A percentile compares a stretch with the other conserved stretches of the same genome.
Evolutionary conservation across 2,113 vertebrate genomes (phyloP).

Genomic region (Notarius quadriscutis): DNA sequence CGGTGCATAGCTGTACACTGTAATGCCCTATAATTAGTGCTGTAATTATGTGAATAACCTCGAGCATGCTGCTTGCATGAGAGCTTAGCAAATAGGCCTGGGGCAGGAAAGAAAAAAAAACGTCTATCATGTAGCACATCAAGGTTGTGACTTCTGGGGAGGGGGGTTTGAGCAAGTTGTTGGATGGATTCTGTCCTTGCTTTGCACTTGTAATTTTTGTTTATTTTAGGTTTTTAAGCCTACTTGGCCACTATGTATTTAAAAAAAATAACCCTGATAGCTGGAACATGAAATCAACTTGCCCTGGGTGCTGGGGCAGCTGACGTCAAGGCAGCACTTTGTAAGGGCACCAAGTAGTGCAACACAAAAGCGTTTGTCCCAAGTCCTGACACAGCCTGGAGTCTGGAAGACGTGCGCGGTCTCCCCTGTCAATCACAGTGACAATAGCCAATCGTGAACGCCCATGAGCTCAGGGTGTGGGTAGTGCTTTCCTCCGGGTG

Average conservation of each 20-base stretch:
- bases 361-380: not conserved
- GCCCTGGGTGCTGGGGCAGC: not conserved
- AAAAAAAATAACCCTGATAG: not conserved
- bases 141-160: not conserved
- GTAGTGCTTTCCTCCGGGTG: not conserved
- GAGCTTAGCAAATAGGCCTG: slow-evolving; percentile 5
- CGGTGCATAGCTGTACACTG: slow-evolving; percentile 8
- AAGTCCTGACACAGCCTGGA: not conserved
- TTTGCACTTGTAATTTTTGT: not conserved
- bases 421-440: not conserved
- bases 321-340: not conserved
- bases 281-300: not conserved
- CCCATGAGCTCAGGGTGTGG: not conserved
- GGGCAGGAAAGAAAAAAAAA: not conserved
- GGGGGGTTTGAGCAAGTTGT: not conserved
- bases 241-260: not conserved
- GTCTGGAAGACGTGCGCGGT: not conserved
- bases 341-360: not conserved
- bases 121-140: not conserved
- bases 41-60: slow-evolving; percentile 34
- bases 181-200: not conserved
- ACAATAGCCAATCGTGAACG: not conserved
- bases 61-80: not conserved
- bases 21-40: slow-evolving; percentile 34
- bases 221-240: not conserved